These are phyloP conservation scores for Trachelus troglodyta DNA, from an alignment of 2,888 invertebrate genomes.

Conservation along the genomic window DNA sequence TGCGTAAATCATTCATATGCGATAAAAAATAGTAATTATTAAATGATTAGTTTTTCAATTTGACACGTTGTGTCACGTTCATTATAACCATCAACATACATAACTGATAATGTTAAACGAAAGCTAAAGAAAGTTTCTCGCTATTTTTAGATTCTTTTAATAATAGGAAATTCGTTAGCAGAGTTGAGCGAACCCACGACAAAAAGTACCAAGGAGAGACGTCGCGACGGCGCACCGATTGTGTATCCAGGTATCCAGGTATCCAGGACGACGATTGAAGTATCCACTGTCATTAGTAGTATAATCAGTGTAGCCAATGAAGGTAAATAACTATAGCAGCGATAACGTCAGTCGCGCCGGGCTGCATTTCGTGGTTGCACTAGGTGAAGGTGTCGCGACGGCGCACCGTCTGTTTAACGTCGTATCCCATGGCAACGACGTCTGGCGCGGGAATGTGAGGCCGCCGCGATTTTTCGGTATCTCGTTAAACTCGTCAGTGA, in stretches of 20 bases:
- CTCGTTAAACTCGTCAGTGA: neutral
- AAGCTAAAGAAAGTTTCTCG: neutral
- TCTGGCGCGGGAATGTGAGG: conserved; percentile 16
- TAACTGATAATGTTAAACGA: neutral
- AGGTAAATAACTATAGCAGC: neutral
- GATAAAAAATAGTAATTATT: neutral
- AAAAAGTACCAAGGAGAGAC: neutral
- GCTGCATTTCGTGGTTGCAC: neutral
- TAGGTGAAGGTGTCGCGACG: neutral
- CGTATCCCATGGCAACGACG: conserved; percentile 17
- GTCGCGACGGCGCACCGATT: conserved; percentile 6
- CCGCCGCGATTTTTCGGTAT: conserved; percentile 1
- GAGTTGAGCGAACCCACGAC: neutral
- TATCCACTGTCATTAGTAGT: neutral
- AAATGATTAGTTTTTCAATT: neutral
- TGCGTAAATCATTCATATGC: neutral
- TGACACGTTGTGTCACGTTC: neutral
- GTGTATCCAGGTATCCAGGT: neutral
- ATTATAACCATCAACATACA: neutral
- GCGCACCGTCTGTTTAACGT: conserved; percentile 11
- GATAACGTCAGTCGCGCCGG: neutral
- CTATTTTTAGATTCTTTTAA: neutral
- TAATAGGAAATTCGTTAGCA: neutral
- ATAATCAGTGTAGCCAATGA: neutral
- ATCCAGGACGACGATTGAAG: neutral